Percentiles rank a stretch among this genome's conserved stretches.
phyloP scores from a whole-genome alignment of 2,888 invertebrate species.

The Dryobota labecula region DNA sequence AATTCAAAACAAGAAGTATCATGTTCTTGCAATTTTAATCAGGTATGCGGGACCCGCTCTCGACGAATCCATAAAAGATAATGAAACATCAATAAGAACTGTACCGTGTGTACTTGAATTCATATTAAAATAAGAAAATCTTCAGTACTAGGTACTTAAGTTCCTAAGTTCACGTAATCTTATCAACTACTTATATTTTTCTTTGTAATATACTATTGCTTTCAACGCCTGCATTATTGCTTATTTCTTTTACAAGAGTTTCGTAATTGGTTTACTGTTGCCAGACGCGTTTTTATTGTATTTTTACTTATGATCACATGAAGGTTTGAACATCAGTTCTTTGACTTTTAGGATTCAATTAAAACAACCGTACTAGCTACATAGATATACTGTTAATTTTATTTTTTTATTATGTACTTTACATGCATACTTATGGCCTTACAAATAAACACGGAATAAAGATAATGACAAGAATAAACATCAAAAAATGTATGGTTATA shows the following conservation, averaged over 20 bases:
- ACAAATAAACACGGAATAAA: too few relatives aligned
- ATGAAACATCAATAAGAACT: slow-evolving; percentile 17
- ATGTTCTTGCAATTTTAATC: slow-evolving; percentile 14
- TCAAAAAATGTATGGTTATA: too few relatives aligned
- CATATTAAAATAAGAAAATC: slow-evolving; percentile 22
- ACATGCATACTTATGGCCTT: too few relatives aligned
- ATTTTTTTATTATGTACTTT: neutral
- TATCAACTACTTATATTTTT: slow-evolving; percentile 33
- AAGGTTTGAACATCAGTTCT: neutral
- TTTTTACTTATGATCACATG: neutral
- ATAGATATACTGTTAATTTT: neutral
- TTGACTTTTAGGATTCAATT: neutral
- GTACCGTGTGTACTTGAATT: neutral
- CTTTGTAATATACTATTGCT: slow-evolving; percentile 44
- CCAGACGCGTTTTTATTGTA: neutral
- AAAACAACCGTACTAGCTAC: neutral
- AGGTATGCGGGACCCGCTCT: neutral
- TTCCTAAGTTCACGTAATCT: slow-evolving; percentile 36
- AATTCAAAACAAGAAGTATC: neutral
- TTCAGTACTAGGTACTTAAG: slow-evolving; percentile 26
- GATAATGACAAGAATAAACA: too few relatives aligned
- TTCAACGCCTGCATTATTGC: slow-evolving; percentile 29
- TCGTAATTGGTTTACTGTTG: slow-evolving; percentile 23
- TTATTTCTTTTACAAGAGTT: slow-evolving; percentile 7
- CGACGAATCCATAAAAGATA: neutral